Evolutionary conservation across 2,797 vertebrate species (phyloP), one percentile per base, ranked within the genome.

Genomic region (Sebastes steindachneri): DNA sequence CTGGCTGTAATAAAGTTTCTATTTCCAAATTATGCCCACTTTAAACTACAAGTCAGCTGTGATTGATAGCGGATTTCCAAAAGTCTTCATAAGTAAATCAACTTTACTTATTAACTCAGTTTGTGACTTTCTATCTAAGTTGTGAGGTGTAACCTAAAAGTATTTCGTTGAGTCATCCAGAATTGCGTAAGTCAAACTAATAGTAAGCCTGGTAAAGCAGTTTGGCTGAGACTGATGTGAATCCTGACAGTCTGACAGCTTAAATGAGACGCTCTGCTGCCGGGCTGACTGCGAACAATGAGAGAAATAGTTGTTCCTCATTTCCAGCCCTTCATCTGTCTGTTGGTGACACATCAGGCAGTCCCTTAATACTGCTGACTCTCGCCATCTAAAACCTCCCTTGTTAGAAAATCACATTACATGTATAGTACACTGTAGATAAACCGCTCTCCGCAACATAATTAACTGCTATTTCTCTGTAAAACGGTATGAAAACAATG

Each of bases 221-320:
- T 78, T 73, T 59, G 54, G 48, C 68, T 71, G 75, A 55, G 68
- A 51, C 35, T 53, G 29, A 68, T 71, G 57, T 72, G 66, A 81
- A 68, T 73, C 64, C 28, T 64, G 48, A 51, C 48, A 68, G 53
- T 35, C 37, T 33, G 63, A 77, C 83, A 69, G 76, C 70, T 84
- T 60, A 83, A 74, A 64, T 59, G 66, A 73, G 78, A 41, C 7
- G 2, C 69, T 80, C 29, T 70, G 78, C 76, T 74, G 62, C 9
- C 2, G 21, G 35, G 26, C 73, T 72, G 33, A 67, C 77, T 67
- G 74, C 41, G 70, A 80, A 82, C 85, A 87, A 75, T 48, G 25
- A 75, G 68, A 66, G 31, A 80, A 76, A 70, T 25, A 21, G 62
- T 71, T 68, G 77, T 70, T 80, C 41, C 41, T 80, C 51, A 48